phyloP scores from a whole-genome alignment of 2,113 vertebrate genomes.

The Albula glossodonta region DNA sequence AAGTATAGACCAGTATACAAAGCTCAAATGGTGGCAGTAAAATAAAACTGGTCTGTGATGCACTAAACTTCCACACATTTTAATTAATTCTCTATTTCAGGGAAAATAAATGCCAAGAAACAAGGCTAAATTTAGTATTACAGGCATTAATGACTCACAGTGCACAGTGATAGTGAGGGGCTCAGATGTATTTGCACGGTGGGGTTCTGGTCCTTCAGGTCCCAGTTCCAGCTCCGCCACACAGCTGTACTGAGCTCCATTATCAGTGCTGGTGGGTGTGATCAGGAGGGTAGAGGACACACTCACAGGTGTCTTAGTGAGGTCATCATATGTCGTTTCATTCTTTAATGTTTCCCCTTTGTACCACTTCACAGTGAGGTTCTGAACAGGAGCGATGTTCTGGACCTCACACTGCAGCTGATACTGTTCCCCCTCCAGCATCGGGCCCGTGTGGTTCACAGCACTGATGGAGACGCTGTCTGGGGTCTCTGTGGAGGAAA shows the following conservation, averaged over 20 bases:
- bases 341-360: constrained; percentile 1
- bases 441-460: not conserved
- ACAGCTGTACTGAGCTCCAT: constrained; percentile 51
- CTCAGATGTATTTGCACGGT: constrained; percentile 25
- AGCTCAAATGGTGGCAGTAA: no score
- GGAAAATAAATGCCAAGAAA: not conserved
- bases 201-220: not conserved
- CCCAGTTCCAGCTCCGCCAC: constrained; percentile 47
- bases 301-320: not conserved
- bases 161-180: constrained; percentile 32
- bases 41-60: not conserved
- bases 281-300: accelerated
- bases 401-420: constrained; percentile 48
- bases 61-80: not conserved
- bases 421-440: constrained; percentile 21
- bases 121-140: no score
- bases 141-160: constrained; percentile 50
- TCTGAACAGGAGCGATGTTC: constrained; percentile 41
- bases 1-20: no score
- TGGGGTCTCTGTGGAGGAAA: constrained; percentile 54
- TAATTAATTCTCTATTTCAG: not conserved
- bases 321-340: not conserved
- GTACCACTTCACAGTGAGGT: constrained; percentile 57
- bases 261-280: not conserved
- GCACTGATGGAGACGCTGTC: constrained; percentile 49